Percentiles rank a stretch among this genome's conserved stretches.
These are phyloP conservation scores for Pseudomyrmex sp. DNA, from an alignment of 1,140 invertebrate genomes.

Conservation along the genomic window DNA sequence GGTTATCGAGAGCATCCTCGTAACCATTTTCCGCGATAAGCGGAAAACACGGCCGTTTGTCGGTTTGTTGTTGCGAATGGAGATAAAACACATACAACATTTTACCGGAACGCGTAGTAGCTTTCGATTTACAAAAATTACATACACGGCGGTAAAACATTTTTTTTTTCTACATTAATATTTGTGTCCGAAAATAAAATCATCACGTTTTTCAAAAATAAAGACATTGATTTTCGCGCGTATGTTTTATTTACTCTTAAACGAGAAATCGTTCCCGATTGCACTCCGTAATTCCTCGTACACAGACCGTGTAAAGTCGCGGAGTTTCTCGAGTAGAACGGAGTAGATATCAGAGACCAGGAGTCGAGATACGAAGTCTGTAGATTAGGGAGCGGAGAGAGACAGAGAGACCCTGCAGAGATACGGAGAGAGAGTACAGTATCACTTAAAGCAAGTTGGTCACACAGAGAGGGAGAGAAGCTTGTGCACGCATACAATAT, in stretches of 20 bases:
- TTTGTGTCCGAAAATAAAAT: not conserved
- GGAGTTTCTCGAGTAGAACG: not conserved
- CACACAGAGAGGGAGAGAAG: not conserved
- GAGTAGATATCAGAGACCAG: constrained; percentile 18
- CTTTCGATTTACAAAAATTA: not conserved
- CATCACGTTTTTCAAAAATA: not conserved
- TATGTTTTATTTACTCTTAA: no score
- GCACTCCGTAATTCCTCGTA: not conserved
- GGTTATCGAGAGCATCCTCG: constrained; percentile 17
- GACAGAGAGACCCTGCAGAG: not conserved
- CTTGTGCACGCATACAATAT: not conserved
- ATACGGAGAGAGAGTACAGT: not conserved
- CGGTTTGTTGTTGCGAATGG: not conserved
- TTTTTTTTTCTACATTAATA: not conserved
- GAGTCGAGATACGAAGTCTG: not conserved
- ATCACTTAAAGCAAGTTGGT: constrained; percentile 19
- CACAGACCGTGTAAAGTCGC: not conserved
- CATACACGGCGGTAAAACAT: not conserved
- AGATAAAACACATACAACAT: not conserved
- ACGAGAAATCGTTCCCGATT: not conserved
- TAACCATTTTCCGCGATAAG: not conserved
- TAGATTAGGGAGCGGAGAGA: constrained; percentile 3
- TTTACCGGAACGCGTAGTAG: not conserved
- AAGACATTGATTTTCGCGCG: not conserved
- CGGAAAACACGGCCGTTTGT: not conserved